These are phyloP conservation scores for Macrotrachela quadricornifera DNA, from an alignment of 1,140 invertebrate species.

Conservation along the genomic window DNA sequence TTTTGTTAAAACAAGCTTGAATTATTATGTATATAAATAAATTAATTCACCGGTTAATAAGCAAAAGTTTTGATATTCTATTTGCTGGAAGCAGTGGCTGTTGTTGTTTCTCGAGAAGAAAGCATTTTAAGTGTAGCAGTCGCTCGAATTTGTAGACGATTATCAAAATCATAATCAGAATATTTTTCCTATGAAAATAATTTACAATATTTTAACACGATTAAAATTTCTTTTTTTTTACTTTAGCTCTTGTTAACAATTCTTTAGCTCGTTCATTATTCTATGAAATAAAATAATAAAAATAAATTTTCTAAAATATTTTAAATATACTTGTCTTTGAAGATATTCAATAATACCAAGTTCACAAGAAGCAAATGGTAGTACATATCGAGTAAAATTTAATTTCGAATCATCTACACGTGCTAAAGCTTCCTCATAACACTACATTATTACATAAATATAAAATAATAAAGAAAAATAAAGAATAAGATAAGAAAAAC, in stretches of 20 bases:
- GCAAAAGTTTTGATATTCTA: too few species aligned
- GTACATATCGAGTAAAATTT: constrained; percentile 31
- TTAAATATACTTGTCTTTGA: not conserved
- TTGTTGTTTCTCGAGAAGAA: not conserved
- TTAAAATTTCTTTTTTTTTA: too few species aligned
- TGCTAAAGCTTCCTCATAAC: constrained; percentile 4
- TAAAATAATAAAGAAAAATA: not conserved
- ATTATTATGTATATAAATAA: too few species aligned
- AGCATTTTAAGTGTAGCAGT: constrained; percentile 35
- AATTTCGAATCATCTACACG: constrained; percentile 30
- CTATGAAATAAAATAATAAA: too few species aligned
- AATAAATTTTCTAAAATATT: not conserved
- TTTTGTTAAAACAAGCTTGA: too few species aligned
- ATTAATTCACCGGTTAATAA: too few species aligned
- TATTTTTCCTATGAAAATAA: constrained; percentile 30
- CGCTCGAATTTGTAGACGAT: constrained; percentile 40
- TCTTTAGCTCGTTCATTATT: too few species aligned
- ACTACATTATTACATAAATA: too few species aligned
- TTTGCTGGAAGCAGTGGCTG: too few species aligned
- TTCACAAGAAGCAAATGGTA: constrained; percentile 7
- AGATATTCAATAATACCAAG: constrained; percentile 1
- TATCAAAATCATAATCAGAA: constrained; percentile 47
- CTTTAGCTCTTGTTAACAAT: too few species aligned
- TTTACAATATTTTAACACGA: not conserved
- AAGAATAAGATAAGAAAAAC: not conserved